Base-by-base conservation (phyloP, 37 sponge, comb jelly and placozoan species). In the Agelas oroides region DNA sequence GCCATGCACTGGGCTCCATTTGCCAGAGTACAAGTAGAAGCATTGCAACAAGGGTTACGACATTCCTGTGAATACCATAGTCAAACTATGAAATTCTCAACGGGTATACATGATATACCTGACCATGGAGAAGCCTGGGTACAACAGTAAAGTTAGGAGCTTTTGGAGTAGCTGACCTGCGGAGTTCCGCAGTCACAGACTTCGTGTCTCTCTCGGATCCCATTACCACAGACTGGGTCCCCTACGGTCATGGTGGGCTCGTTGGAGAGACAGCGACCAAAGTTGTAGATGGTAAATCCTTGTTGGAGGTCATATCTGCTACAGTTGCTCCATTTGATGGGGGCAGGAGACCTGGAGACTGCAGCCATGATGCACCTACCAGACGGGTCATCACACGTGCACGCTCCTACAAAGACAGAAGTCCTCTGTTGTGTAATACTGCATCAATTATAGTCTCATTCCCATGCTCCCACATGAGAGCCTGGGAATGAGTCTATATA, bases 1-100 rank as follows among this genome's bases (percentile, higher is more conserved):
- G 65, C 30, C 11, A 23, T 30, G 53, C 95, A 94, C 53, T 75
- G 69, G 1, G 92, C 92, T 18, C 76, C 89, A 18, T 40, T 40
- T 13, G 1, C 33, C 60, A 91, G 63, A 37, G 38, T 52, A 54
- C 95, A 94, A 27, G 83, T 76, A 37, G 85, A 88, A 35, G 92
- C 89, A 94, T 94, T 91, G 71, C 95, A 94, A 75, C 95, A 94
- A 0, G 89, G 83, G 72, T 94, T 86, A 76, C 27, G 37, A 73
- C 95, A 94, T 58, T 79, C 77, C 92, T 94, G 58, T 37, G 79
- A 3, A 46, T 8, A 46, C 46, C 46, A 46, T 3, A 46, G 46
- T 46, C 6, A 3, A 46, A 46, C 8, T 8, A 46, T 46, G 3
- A 12, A 46, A 46, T 3, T 8, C 46, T 8, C 46, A 46, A n/a